Conservation (phyloP, 1,140 invertebrate genomes). For the Ephestia elutella region DNA sequence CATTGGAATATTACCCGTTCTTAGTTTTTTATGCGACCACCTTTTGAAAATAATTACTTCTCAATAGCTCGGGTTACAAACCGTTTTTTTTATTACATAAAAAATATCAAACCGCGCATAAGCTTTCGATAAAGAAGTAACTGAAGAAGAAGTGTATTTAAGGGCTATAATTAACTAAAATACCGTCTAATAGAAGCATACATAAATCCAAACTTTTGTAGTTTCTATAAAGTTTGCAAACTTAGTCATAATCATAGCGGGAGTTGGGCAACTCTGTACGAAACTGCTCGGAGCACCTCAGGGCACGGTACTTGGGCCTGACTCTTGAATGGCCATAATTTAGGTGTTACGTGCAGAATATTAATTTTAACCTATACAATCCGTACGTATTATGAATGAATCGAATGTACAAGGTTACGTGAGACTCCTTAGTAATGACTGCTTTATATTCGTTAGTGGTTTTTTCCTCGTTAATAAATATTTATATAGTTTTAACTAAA, state of each 20-base stretch:
- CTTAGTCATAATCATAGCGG: not conserved
- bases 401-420: not conserved
- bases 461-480: too few species aligned
- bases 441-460: not conserved
- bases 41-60: not conserved
- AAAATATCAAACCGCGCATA: not conserved
- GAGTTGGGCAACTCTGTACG: not conserved
- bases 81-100: not conserved
- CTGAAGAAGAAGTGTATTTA: not conserved
- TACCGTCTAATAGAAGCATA: not conserved
- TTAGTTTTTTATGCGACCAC: not conserved
- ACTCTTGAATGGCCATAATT: slow-evolving; percentile 3
- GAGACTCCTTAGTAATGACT: not conserved
- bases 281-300: not conserved
- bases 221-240: not conserved
- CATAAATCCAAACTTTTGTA: not conserved
- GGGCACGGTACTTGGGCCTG: not conserved
- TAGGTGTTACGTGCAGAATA: slow-evolving; percentile 1
- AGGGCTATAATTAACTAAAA: not conserved
- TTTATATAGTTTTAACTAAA: too few species aligned
- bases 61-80: not conserved
- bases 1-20: not conserved
- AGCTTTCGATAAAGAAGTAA: not conserved
- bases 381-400: not conserved
- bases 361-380: slow-evolving; percentile 2